These are phyloP conservation scores for Cheilosia scutellata DNA, from an alignment of 2,888 invertebrate species.

Conservation along the genomic window DNA sequence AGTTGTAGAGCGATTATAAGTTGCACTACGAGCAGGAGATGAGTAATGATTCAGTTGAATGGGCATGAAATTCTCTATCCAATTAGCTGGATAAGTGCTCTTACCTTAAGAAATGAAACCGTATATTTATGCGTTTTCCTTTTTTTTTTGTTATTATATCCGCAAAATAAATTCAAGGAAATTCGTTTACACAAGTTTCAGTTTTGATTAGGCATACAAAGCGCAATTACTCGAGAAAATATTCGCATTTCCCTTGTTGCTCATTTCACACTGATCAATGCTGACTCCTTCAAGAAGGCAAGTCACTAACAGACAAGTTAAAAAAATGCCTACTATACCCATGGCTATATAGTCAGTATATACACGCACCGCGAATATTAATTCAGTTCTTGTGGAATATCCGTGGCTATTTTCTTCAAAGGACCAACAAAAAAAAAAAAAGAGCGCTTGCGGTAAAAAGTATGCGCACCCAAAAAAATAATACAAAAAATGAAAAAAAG, in stretches of 20 bases:
- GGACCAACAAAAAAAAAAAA: background rate
- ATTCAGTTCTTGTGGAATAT: slow-evolving; percentile 48
- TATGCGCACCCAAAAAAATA: background rate
- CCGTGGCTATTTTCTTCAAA: slow-evolving; percentile 4
- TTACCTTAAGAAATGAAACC: background rate
- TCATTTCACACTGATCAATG: slow-evolving; percentile 45
- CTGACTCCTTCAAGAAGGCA: slow-evolving; percentile 38
- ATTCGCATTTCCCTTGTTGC: background rate
- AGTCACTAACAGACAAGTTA: slow-evolving; percentile 1
- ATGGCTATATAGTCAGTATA: slow-evolving; percentile 22
- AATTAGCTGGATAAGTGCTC: background rate
- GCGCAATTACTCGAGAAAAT: slow-evolving; percentile 25
- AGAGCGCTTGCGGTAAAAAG: slow-evolving; percentile 25
- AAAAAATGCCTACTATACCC: slow-evolving; percentile 9
- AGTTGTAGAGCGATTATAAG: slow-evolving; percentile 32
- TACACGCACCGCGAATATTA: slow-evolving; percentile 59
- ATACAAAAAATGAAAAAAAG: background rate
- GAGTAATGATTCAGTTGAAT: slow-evolving; percentile 32
- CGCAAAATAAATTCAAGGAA: background rate
- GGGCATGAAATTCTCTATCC: slow-evolving; percentile 35
- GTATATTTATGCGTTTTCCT: background rate
- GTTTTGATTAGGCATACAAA: slow-evolving; percentile 36
- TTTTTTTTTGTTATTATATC: background rate
- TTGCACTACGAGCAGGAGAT: slow-evolving; percentile 2
- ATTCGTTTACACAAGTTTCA: background rate